Conservation (phyloP, 1,140 invertebrate species). For the Diorhabda sublineata region DNA sequence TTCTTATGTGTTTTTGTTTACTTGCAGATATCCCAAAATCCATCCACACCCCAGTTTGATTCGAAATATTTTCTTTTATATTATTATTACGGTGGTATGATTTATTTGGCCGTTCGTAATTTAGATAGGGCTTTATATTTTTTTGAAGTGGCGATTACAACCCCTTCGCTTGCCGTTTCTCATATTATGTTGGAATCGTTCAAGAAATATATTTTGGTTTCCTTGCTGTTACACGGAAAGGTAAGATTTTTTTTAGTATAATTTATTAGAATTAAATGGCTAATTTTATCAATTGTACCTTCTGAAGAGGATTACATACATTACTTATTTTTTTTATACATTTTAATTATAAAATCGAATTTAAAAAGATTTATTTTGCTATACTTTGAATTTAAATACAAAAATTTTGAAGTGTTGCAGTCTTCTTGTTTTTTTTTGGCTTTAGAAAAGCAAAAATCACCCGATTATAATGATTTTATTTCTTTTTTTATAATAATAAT, state of each 20-base stretch:
- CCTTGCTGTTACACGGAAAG: slow-evolving; percentile 87
- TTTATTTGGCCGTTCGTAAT: slow-evolving; percentile 89
- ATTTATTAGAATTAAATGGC: too few relatives aligned
- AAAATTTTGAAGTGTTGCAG: too few relatives aligned
- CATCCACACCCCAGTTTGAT: slow-evolving; percentile 63
- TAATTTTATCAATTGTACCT: too few relatives aligned
- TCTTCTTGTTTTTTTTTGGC: too few relatives aligned
- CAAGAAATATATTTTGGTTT: slow-evolving; percentile 92
- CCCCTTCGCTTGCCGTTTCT: slow-evolving; percentile 87
- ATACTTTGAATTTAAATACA: too few relatives aligned
- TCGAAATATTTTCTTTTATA: slow-evolving; percentile 90
- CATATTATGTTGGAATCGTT: slow-evolving; percentile 96
- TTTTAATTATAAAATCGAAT: too few relatives aligned
- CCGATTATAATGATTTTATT: too few relatives aligned
- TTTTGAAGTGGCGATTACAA: slow-evolving; percentile 91
- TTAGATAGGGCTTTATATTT: slow-evolving; percentile 90
- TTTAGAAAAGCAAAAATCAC: too few relatives aligned
- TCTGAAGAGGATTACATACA: too few relatives aligned
- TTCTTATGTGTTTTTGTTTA: slow-evolving; percentile 13
- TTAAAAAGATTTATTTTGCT: too few relatives aligned
- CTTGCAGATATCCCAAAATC: slow-evolving; percentile 35
- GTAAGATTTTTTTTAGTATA: slow-evolving; percentile 44
- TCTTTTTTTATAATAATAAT: too few relatives aligned
- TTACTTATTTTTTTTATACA: too few relatives aligned
- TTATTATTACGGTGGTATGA: slow-evolving; percentile 97